Evolutionary conservation across 1,140 invertebrate genomes (phyloP), one percentile per base, ranked within the genome.

Genomic region (Lutraria rhynchaena): DNA sequence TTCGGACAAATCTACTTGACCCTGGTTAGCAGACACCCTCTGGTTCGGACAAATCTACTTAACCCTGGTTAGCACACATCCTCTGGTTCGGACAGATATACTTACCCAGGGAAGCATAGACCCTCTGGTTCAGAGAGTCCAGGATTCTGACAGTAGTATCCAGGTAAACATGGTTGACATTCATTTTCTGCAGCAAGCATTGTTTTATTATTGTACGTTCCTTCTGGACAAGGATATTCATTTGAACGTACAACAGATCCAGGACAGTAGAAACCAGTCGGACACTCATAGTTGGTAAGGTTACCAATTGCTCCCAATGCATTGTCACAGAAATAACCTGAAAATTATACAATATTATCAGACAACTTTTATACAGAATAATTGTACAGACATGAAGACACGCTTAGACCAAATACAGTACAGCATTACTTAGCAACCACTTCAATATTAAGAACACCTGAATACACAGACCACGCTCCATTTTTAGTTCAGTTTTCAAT

Each of bases 281-380:
- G 89, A 82, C 90, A 91, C 33, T 80, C 84, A 61, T 83, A 86
- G 73, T 85, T 83, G 1, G 83, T 78, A 27, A 91, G 82, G 63
- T 88, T 87, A 15, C 87, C 85, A 1, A 91, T 86, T 41, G 73
- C 60, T 3, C 87, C 41, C 41, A 55, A 83, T n/a, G 69, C 44
- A 77, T 89, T 91, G 85, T 91, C 89, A 89, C 90, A 91, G 76
- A 85, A 91, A 65, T 90, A 91, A 24, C 90, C 90, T 91, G 33
- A 7, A 82, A n/a, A n/a, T n/a, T n/a, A n/a, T n/a, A n/a, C n/a
- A n/a, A n/a, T n/a, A n/a, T n/a, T n/a, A n/a, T n/a, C n/a, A n/a
- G n/a, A n/a, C n/a, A n/a, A n/a, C n/a, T n/a, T n/a, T n/a, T n/a
- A n/a, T n/a, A n/a, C n/a, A n/a, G n/a, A n/a, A n/a, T n/a, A n/a